A percentile compares a stretch with the other conserved stretches of the same genome.
Conservation (phyloP, 2,888 invertebrate genomes). For the Pteria penguin region DNA sequence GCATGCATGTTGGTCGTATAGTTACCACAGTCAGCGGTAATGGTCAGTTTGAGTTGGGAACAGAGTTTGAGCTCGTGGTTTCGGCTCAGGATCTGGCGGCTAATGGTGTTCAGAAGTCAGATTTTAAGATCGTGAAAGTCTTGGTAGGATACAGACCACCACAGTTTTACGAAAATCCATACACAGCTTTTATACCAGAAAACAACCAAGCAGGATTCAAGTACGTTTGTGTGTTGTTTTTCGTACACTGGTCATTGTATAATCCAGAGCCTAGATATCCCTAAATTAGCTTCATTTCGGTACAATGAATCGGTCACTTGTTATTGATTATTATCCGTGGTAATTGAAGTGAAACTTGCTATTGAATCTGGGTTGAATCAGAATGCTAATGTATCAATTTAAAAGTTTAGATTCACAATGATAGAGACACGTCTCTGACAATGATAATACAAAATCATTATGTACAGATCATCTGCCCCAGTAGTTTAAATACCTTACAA, state of each 20-base stretch:
- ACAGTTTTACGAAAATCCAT: slow-evolving; percentile 97
- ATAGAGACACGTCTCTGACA: no score
- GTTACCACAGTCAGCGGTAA: slow-evolving; percentile 60
- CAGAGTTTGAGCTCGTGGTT: slow-evolving; percentile 97
- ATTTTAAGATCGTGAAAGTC: slow-evolving; percentile 82
- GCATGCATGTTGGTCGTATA: slow-evolving; percentile 62
- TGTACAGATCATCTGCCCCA: no score
- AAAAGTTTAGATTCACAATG: no score
- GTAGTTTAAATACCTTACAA: no score
- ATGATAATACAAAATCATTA: no score
- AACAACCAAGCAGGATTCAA: slow-evolving; percentile 98
- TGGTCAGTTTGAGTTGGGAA: slow-evolving; percentile 83
- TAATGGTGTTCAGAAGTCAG: slow-evolving; percentile 61
- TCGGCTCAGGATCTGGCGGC: slow-evolving; percentile 84
- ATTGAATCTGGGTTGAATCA: no score
- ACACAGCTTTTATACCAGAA: slow-evolving; percentile 97
- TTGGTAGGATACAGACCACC: slow-evolving; percentile 98
- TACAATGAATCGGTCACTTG: no score
- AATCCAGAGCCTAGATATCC: background rate
- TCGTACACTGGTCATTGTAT: background rate
- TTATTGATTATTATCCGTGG: no score
- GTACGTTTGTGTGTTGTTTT: no score
- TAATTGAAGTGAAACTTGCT: no score
- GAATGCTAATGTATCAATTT: no score
- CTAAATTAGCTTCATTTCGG: background rate